These are phyloP conservation scores for Erebia aethiops DNA, from an alignment of 2,888 invertebrate species.

Conservation along the genomic window DNA sequence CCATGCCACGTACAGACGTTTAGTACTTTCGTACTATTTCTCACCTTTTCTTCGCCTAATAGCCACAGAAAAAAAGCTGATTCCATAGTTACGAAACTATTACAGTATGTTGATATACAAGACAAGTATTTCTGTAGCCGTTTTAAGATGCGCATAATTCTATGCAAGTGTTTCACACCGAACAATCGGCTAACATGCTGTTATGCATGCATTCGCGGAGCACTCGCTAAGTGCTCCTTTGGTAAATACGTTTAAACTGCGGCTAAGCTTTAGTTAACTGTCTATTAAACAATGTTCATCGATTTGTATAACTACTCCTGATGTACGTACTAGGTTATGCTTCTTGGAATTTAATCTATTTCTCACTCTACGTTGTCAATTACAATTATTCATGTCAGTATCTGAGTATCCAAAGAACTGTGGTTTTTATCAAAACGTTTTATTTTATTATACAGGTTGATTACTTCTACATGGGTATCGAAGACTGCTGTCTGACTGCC, in stretches of 20 bases:
- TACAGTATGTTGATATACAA: constrained; percentile 57
- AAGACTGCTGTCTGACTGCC: too few relatives aligned
- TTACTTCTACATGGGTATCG: too few relatives aligned
- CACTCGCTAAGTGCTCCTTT: constrained; percentile 54
- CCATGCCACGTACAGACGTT: too few relatives aligned
- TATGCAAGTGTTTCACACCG: constrained; percentile 67
- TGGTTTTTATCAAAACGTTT: too few relatives aligned
- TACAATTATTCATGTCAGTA: too few relatives aligned
- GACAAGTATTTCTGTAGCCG: constrained; percentile 58
- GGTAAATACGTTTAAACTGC: constrained; percentile 43
- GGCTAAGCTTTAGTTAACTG: constrained; percentile 33
- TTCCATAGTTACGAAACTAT: constrained; percentile 47
- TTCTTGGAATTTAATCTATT: constrained; percentile 3
- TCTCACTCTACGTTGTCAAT: too few relatives aligned
- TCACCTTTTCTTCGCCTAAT: too few relatives aligned
- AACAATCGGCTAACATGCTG: constrained; percentile 68
- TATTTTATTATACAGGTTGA: too few relatives aligned
- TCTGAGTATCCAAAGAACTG: too few relatives aligned
- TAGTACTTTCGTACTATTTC: too few relatives aligned
- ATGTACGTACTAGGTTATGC: background rate
- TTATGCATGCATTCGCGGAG: constrained; percentile 54
- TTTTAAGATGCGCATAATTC: constrained; percentile 72
- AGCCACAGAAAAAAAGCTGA: constrained; percentile 9
- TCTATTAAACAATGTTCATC: constrained; percentile 25
- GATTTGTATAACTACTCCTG: background rate